Evolutionary conservation across 2,888 invertebrate genomes (phyloP).

Genomic region (Syritta pipiens): DNA sequence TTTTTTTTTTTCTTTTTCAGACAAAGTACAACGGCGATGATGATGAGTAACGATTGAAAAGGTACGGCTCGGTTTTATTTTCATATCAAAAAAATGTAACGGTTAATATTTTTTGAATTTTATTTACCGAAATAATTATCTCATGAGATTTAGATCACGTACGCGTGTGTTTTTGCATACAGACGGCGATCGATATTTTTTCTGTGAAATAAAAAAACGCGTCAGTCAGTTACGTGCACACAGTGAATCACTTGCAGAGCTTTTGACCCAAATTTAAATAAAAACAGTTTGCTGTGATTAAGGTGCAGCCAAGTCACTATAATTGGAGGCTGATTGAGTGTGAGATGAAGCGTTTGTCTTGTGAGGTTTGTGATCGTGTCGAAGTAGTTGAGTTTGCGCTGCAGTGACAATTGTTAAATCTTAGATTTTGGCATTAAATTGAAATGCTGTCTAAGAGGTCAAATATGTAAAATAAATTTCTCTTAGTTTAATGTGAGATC

Average conservation of each 20-base stretch:
- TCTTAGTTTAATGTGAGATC: no score
- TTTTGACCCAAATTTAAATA: conserved; percentile 12
- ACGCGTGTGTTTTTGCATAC: conserved; percentile 2
- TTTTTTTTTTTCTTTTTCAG: conserved; percentile 2
- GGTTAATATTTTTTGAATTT: neutral
- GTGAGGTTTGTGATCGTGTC: no score
- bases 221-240: neutral
- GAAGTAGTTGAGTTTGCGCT: no score
- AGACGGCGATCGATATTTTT: neutral
- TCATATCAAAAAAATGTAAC: conserved; percentile 5
- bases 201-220: neutral
- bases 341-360: no score
- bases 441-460: no score
- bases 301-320: no score
- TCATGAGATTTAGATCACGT: conserved; percentile 3
- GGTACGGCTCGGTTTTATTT: conserved; percentile 9
- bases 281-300: no score
- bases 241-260: conserved; percentile 11
- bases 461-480: no score
- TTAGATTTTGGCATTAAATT: no score
- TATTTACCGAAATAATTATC: neutral
- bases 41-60: conserved; percentile 16
- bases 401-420: no score
- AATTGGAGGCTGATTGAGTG: no score
- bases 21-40: neutral